Evolutionary conservation across 2,797 vertebrate species (phyloP).

Genomic region (Myripristis jacobus): DNA sequence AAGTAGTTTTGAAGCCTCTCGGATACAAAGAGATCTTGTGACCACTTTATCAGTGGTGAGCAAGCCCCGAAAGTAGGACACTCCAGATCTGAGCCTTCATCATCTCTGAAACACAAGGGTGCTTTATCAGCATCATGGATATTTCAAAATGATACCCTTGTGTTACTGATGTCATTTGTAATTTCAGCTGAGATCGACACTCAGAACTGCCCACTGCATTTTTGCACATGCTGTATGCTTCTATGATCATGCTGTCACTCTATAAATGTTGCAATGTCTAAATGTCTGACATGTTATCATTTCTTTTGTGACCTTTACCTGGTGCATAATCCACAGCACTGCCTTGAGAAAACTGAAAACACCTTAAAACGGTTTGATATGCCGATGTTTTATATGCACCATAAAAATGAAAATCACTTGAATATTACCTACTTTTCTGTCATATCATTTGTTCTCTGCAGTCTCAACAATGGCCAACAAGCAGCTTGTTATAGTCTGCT

Average conservation of each 20-base stretch:
- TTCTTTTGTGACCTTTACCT: too few relatives aligned
- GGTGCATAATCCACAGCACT: neutral
- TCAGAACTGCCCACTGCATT: neutral
- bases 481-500: slow-evolving; percentile 34
- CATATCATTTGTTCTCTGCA: slow-evolving; percentile 7
- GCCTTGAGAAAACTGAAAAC: neutral
- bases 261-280: neutral
- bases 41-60: slow-evolving; percentile 35
- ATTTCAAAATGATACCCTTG: slow-evolving; percentile 2
- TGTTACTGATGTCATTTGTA: slow-evolving; percentile 14
- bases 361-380: neutral
- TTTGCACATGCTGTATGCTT: neutral
- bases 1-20: slow-evolving; percentile 4
- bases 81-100: slow-evolving; percentile 28
- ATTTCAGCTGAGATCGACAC: slow-evolving; percentile 18
- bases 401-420: slow-evolving; percentile 7
- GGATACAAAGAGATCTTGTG: neutral
- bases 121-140: slow-evolving; percentile 19
- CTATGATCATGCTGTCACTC: neutral
- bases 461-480: neutral
- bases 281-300: too few relatives aligned
- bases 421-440: neutral
- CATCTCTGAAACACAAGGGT: slow-evolving; percentile 17
- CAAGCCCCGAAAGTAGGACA: slow-evolving; percentile 56
- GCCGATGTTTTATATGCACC: slow-evolving; percentile 3